Evolutionary conservation across 1,140 invertebrate species (phyloP), one percentile per base, ranked within the genome.

Genomic region (Calliopsis andreniformis): DNA sequence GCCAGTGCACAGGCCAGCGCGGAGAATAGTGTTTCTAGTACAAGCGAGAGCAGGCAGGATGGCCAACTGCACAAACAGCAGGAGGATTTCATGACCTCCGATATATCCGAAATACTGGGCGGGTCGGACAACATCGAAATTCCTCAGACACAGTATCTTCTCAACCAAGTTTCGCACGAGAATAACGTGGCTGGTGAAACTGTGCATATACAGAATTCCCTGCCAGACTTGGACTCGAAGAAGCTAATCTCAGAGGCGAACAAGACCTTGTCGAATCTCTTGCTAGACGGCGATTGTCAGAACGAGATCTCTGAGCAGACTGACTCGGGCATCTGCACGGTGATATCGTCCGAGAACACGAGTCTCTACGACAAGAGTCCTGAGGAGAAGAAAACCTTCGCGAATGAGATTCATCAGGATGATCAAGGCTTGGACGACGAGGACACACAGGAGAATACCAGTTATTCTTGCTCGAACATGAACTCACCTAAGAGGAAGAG

Each of bases 261-360:
- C 63, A 94, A 94, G 43, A 95, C 94, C 56, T 87, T 95, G n/a
- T 95, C 94, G 55, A 95, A 93, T 25, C 88, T 95, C 6, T 80
- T 95, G 28, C 87, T 94, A 23, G 80, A 82, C 3, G 87, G 87
- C 18, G 87, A 92, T 30, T 90, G 87, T 63, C 88, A 89, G 32
- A 91, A 91, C 61, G 89, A 91, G 35, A 92, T 93, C n/a, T 93
- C 91, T 32, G 93, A 94, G 42, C 94, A 95, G 2, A 93, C 91
- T 0, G 95, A 96, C 86, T 95, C 95, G 0, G 95, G 95, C 0
- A 94, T 96, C 49, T 95, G 94, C 78, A 96, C 95, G 0, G 91
- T 92, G 0, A 89, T 92, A 63, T 92, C 91, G 0, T 92, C 91
- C 0, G 95, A 95, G 87, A 96, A 95, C 67, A 95, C 95, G 6